Percentiles rank a stretch among this genome's conserved stretches.
These are phyloP conservation scores for Choristoneura fumiferana DNA, from an alignment of 1,140 invertebrate genomes.

Conservation along the genomic window DNA sequence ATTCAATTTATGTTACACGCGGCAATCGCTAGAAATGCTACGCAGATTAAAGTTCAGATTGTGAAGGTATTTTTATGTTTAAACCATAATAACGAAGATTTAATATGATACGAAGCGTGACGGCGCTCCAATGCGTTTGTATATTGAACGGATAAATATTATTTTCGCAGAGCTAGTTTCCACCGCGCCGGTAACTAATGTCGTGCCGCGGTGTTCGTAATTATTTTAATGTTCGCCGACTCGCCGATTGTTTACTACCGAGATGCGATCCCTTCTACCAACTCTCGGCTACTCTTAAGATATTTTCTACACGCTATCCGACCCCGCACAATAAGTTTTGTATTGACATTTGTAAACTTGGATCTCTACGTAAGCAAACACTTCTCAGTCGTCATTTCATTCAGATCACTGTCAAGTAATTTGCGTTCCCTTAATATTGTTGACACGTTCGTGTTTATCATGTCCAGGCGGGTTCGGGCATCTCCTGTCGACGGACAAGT, in stretches of 20 bases:
- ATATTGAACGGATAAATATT: slow-evolving; percentile 16
- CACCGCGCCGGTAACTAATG: background rate
- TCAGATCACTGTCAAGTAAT: background rate
- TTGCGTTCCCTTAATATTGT: background rate
- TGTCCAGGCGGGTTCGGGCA: background rate
- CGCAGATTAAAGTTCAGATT: too few relatives aligned
- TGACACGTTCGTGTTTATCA: background rate
- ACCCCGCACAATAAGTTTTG: background rate
- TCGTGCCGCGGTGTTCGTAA: background rate
- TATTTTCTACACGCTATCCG: background rate
- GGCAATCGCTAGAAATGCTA: too few relatives aligned
- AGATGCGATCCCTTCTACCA: background rate
- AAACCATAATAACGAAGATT: too few relatives aligned
- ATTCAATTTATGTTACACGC: too few relatives aligned
- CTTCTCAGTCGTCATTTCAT: background rate
- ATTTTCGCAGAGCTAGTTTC: background rate
- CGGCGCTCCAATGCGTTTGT: background rate
- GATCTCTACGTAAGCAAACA: background rate
- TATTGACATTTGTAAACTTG: slow-evolving; percentile 7
- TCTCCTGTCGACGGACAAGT: background rate
- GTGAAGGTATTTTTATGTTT: too few relatives aligned
- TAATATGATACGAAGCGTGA: background rate
- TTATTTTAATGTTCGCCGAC: slow-evolving; percentile 9
- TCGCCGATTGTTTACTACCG: background rate
- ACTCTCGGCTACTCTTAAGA: slow-evolving; percentile 5